Percentiles rank a stretch among this genome's conserved stretches.
Evolutionary conservation across 23 tunicate species (phyloP).

Genomic region (Clavelina lepadiformis): DNA sequence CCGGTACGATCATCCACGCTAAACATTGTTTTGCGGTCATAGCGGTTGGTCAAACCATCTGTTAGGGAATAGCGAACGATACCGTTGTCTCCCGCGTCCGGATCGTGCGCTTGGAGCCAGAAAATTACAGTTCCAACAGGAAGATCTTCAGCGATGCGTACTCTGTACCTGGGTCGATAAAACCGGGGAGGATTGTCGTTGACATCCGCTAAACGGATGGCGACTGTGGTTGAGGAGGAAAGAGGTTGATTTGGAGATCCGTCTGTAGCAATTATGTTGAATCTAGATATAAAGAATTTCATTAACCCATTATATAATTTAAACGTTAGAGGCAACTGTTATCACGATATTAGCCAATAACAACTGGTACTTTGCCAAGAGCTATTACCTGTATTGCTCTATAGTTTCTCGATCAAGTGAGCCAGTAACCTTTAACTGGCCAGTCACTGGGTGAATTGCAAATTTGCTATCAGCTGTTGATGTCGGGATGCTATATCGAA

Average conservation of each 20-base stretch:
- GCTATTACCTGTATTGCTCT: slow-evolving; percentile 30
- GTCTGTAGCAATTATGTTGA: slow-evolving; percentile 41
- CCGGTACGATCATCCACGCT: slow-evolving; percentile 51
- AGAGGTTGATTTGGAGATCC: slow-evolving; percentile 22
- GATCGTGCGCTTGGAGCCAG: slow-evolving; percentile 73
- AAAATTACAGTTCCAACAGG: slow-evolving; percentile 49
- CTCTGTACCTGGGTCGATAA: slow-evolving; percentile 23
- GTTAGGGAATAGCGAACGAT: slow-evolving; percentile 32
- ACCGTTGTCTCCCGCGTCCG: slow-evolving; percentile 64
- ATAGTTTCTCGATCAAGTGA: slow-evolving; percentile 29
- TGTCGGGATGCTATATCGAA: slow-evolving; percentile 15
- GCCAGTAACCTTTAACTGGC: slow-evolving; percentile 23
- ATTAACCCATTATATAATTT: no score
- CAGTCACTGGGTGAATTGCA: slow-evolving; percentile 29
- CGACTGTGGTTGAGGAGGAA: slow-evolving; percentile 23
- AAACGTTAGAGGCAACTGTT: no score
- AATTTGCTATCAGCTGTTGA: slow-evolving; percentile 6
- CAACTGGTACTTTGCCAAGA: neutral
- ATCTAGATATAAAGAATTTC: slow-evolving; percentile 12
- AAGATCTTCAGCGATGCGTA: slow-evolving; percentile 65
- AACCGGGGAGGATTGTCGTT: slow-evolving; percentile 95
- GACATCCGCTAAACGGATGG: slow-evolving; percentile 60
- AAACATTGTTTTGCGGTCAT: slow-evolving; percentile 16
- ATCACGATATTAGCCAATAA: neutral
- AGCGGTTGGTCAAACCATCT: slow-evolving; percentile 15